A percentile compares a stretch with the other conserved stretches of the same genome.
Conservation (phyloP, 1,140 invertebrate species). For the Drosophila rhopaloa region DNA sequence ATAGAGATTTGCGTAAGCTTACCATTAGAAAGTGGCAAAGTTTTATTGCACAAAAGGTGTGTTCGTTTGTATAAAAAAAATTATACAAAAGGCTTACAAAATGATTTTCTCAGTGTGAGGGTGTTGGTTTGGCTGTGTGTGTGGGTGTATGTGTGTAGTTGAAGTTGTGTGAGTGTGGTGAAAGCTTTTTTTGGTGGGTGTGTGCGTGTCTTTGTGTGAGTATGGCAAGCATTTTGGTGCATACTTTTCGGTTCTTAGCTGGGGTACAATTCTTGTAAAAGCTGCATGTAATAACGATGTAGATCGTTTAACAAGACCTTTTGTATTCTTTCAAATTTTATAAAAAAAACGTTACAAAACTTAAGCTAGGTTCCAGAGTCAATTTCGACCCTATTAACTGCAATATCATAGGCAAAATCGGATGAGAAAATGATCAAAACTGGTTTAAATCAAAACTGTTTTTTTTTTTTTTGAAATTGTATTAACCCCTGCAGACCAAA, state of each 20-base stretch:
- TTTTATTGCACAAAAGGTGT: conserved; percentile 36
- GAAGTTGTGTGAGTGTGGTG: conserved; percentile 4
- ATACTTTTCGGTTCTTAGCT: conserved; percentile 45
- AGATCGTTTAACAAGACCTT: neutral
- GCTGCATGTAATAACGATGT: conserved; percentile 2
- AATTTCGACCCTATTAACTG: neutral
- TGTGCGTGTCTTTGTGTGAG: conserved; percentile 13
- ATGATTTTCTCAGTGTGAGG: conserved; percentile 13
- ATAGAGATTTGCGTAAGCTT: conserved; percentile 26
- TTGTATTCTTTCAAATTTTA: neutral
- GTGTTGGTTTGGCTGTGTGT: neutral
- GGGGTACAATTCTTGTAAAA: conserved; percentile 7
- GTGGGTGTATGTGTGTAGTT: conserved; percentile 6
- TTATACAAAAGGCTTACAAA: conserved; percentile 42
- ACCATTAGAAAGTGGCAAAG: conserved; percentile 6
- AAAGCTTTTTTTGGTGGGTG: conserved; percentile 22
- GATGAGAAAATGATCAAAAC: neutral
- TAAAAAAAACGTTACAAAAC: neutral
- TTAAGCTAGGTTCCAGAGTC: neutral
- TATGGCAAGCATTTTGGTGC: conserved; percentile 44
- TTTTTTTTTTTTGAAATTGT: too few species aligned
- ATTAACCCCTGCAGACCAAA: neutral
- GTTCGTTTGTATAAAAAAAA: conserved; percentile 30
- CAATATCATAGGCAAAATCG: neutral
- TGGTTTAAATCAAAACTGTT: neutral